Evolutionary conservation across 2,888 invertebrate species (phyloP), one percentile per base, ranked within the genome.

Genomic region (Salticus scenicus): DNA sequence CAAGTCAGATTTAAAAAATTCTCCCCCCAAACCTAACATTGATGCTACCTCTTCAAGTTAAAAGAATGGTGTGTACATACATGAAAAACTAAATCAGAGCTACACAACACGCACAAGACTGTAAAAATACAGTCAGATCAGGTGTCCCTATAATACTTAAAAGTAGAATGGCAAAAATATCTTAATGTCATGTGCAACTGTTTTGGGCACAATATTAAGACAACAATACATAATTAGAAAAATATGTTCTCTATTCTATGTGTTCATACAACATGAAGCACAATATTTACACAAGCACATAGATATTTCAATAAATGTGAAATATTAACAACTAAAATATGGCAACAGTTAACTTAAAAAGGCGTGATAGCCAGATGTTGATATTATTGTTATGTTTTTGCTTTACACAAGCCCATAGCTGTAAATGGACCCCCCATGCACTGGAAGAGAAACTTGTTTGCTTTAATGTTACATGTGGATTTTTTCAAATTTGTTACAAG

Each of bases 21-120:
- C 77, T 14, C 67, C 83, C 1, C 72, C 69, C 31, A 84, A 77
- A 27, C 69, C 83, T 14, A 73, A 69, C 31, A 2, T 77, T 1
- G 77, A 84, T 17, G 28, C 71, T 24, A 41, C 69, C 2, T 72
- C 83, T 12, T 70, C 82, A 8, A 84, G 83, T 47, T 84, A 84
- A 84, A 57, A 37, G 1, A 5, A 51, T 1, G n/a, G 47, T 2
- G 2, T 47, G 17, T 17, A 57, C 20, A 57, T 27, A 14, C 4
- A 17, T 33, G 33, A 17, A 64, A 64, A 74, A 12, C 31, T 10
- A 74, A 8, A 24, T 63, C 8, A 71, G 82, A 82, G 82, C 76
- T 82, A 70, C 75, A 71, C 66, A 71, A 76, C 66, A 70, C 82
- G 82, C 82, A 83, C 82, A 83, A 83, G 63, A 66, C 57, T 42